Evolutionary conservation across 2,888 invertebrate species (phyloP), one percentile per base, ranked within the genome.

Genomic region (Dryomyza anilis): DNA sequence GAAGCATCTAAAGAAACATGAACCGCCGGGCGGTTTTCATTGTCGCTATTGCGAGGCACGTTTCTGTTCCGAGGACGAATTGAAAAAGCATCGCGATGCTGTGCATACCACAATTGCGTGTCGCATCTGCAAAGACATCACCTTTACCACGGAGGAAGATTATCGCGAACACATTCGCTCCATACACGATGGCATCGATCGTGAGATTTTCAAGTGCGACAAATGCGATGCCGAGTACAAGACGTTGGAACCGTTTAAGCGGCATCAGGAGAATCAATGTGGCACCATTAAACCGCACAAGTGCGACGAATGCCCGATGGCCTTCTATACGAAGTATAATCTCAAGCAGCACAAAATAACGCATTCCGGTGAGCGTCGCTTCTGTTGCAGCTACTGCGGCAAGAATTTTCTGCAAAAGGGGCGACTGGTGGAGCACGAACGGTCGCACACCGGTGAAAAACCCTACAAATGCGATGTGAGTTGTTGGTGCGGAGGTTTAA

Each of bases 151-250:
- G 23, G 78, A 79, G 33, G 72, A 77, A n/a, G 81, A 80, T 29
- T 81, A 81, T 63, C 75, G 79, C 6, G 73, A 73, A 0, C 85
- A 85, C 65, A 82, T 84, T 53, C 75, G 80, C 43, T 72, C 73
- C n/a, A 71, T 71, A 23, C 85, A 85, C 69, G 71, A 80, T 19
- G 82, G 83, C 27, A 73, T 81, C 61, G 76, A 83, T 68, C 75
- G 82, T 65, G 80, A 80, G 70, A 74, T 77, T 62, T 78, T 76
- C 52, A 81, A 83, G 52, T 84, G 84, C 67, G 82, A 81, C 50
- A 81, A 81, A 66, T 85, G 85, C 72, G 84, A 84, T 2, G 80
- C 81, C 65, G 81, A 83, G 60, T 85, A 84, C 69, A 83, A 80
- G 66, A 82, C 82, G 0, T 76, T 80, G 67, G 78, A 79, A 59